Evolutionary conservation across 2,113 vertebrate genomes (phyloP).

Genomic region (Hemibagrus wyckioides): DNA sequence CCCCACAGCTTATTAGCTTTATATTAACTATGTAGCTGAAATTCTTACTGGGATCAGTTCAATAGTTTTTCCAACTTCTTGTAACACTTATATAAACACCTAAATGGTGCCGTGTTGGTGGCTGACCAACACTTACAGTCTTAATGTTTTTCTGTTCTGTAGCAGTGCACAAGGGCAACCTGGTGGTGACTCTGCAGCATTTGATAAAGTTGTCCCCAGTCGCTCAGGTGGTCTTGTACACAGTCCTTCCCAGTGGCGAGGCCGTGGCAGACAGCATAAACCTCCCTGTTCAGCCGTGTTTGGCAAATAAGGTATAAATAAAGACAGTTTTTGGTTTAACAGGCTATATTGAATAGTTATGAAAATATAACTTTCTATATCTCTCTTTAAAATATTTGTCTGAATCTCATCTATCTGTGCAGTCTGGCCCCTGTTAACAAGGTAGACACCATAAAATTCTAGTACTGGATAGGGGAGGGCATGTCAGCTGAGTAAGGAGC

Average conservation of each 20-base stretch:
- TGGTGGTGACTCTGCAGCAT: slow-evolving; percentile 66
- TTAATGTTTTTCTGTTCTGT: background rate
- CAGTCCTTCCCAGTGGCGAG: slow-evolving; percentile 73
- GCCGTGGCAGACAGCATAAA: slow-evolving; percentile 79
- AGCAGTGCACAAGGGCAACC: slow-evolving; percentile 70
- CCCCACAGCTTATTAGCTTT: background rate
- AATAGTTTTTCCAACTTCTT: too few relatives aligned
- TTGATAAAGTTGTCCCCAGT: slow-evolving; percentile 72
- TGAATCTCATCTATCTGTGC: too few relatives aligned
- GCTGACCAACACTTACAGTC: background rate
- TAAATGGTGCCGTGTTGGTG: too few relatives aligned
- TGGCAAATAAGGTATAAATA: slow-evolving; percentile 88
- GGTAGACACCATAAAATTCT: too few relatives aligned
- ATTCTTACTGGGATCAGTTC: background rate
- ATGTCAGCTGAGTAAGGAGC: too few relatives aligned
- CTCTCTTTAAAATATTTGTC: too few relatives aligned
- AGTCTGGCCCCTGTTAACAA: too few relatives aligned
- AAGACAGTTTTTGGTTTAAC: too few relatives aligned
- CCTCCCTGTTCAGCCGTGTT: slow-evolving; percentile 75
- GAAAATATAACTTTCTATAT: too few relatives aligned
- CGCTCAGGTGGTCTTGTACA: slow-evolving; percentile 80
- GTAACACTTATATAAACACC: too few relatives aligned
- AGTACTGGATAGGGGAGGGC: too few relatives aligned
- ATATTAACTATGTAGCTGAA: background rate
- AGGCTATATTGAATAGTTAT: too few relatives aligned